phyloP scores from a whole-genome alignment of 1,140 invertebrate genomes.

The Drosophila rhopaloa region DNA sequence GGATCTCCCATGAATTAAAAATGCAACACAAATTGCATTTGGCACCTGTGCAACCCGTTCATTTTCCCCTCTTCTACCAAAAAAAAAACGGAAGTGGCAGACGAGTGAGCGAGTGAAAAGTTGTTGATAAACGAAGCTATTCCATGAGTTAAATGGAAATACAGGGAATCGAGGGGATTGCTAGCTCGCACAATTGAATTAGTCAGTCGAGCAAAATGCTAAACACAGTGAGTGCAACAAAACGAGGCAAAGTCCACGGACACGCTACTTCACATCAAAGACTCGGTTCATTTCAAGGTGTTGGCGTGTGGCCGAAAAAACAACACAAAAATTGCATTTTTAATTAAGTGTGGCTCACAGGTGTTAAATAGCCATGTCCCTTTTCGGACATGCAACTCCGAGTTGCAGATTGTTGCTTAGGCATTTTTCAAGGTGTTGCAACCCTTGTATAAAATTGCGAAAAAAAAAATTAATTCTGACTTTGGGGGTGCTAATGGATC shows the following conservation, averaged over 20 bases:
- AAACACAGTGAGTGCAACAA: constrained; percentile 44
- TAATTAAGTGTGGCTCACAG: constrained; percentile 67
- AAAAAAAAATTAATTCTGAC: not conserved
- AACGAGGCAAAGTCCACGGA: constrained; percentile 40
- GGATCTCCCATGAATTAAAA: constrained; percentile 61
- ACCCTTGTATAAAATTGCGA: not conserved
- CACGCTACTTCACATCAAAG: constrained; percentile 52
- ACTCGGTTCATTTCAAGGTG: constrained; percentile 24
- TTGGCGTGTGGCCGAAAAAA: constrained; percentile 59
- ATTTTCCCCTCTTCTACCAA: not conserved
- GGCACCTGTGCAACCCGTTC: constrained; percentile 58
- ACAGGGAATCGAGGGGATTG: constrained; percentile 12
- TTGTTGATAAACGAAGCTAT: constrained; percentile 73
- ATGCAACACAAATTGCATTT: constrained; percentile 82
- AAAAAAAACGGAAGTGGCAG: constrained; percentile 45
- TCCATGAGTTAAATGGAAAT: not conserved
- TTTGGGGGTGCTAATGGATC: not conserved
- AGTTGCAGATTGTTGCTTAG: constrained; percentile 14
- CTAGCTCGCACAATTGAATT: constrained; percentile 67
- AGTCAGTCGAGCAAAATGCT: constrained; percentile 61
- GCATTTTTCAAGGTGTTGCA: constrained; percentile 35
- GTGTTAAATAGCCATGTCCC: constrained; percentile 66
- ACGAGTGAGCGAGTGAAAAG: constrained; percentile 61
- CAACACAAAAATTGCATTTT: constrained; percentile 55
- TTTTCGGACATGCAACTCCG: constrained; percentile 56